A percentile compares a stretch with the other conserved stretches of the same genome.
These are phyloP conservation scores for Scaptomyza reducta DNA, from an alignment of 2,888 invertebrate species.

Conservation along the genomic window DNA sequence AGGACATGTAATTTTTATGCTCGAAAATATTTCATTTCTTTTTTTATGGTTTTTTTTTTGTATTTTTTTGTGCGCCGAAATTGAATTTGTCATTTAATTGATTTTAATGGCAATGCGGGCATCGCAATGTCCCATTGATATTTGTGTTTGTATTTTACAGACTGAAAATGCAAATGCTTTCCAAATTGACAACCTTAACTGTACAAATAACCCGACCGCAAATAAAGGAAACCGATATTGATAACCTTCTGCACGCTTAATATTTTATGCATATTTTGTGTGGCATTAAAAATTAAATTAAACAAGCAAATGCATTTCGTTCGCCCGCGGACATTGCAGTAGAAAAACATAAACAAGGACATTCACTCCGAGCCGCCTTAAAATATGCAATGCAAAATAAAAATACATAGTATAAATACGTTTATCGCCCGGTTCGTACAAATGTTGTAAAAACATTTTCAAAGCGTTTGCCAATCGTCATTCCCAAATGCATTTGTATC, in stretches of 20 bases:
- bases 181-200: slow-evolving; percentile 24
- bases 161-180: slow-evolving; percentile 65
- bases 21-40: slow-evolving; percentile 59
- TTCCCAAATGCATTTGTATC: slow-evolving; percentile 44
- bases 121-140: slow-evolving; percentile 26
- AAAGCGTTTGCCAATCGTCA: slow-evolving; percentile 47
- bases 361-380: slow-evolving; percentile 39
- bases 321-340: slow-evolving; percentile 26
- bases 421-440: slow-evolving; percentile 11
- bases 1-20: slow-evolving; percentile 77
- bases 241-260: slow-evolving; percentile 54
- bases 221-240: slow-evolving; percentile 20
- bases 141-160: slow-evolving; percentile 39
- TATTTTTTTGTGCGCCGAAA: slow-evolving; percentile 68
- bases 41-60: slow-evolving; percentile 51
- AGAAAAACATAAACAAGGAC: neutral
- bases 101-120: slow-evolving; percentile 73
- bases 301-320: slow-evolving; percentile 70
- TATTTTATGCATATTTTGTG: slow-evolving; percentile 79
- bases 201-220: slow-evolving; percentile 1
- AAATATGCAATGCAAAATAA: slow-evolving; percentile 60
- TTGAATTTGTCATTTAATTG: slow-evolving; percentile 80
- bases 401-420: neutral
- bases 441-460: slow-evolving; percentile 73
- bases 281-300: slow-evolving; percentile 78